phyloP scores from a whole-genome alignment of 2,888 invertebrate species.

The Willowsia nigromaculata region DNA sequence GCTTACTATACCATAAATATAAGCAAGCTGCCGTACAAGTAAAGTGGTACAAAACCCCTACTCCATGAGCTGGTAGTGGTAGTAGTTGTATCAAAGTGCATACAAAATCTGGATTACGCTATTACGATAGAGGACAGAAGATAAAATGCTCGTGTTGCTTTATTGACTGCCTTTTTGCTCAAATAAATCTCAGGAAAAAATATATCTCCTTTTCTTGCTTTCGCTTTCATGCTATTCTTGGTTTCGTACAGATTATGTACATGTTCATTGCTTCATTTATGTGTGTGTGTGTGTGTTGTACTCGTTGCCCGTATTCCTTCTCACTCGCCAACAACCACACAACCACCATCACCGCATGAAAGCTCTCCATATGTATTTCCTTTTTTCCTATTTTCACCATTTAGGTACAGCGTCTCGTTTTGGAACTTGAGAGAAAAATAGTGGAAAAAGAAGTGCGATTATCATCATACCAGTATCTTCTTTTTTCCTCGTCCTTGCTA shows the following conservation, averaged over 20 bases:
- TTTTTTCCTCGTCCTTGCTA: constrained; percentile 19
- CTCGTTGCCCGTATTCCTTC: not conserved
- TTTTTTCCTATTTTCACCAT: constrained; percentile 41
- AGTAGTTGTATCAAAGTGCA: not conserved
- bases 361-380: constrained; percentile 19
- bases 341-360: constrained; percentile 15
- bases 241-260: too few relatives aligned
- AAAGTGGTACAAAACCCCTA: not conserved
- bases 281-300: not conserved
- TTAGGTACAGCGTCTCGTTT: not conserved
- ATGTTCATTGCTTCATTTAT: not conserved
- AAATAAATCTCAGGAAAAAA: constrained; percentile 45
- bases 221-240: not conserved
- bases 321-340: not conserved
- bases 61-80: not conserved
- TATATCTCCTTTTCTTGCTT: constrained; percentile 18
- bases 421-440: not conserved
- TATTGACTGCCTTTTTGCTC: constrained; percentile 46
- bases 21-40: too few relatives aligned
- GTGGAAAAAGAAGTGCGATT: constrained; percentile 12
- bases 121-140: constrained; percentile 13
- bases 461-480: constrained; percentile 40
- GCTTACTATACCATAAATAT: too few relatives aligned
- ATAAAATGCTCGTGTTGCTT: constrained; percentile 54
- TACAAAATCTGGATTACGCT: constrained; percentile 39